Base-by-base conservation (phyloP, 2,888 invertebrate genomes). In the Deroplatys truncata region DNA sequence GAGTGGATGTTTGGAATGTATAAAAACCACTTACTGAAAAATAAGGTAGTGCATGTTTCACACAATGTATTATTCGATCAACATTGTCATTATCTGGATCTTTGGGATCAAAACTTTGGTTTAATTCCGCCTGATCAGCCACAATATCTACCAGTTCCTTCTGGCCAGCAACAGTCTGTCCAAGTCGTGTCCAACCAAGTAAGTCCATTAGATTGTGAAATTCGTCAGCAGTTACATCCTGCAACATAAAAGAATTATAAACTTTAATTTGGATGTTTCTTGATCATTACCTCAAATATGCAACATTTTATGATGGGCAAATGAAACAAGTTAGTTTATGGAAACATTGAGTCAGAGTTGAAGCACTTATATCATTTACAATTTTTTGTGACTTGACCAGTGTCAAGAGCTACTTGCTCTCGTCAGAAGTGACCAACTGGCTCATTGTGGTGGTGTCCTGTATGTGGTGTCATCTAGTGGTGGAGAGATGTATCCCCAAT, bases 211-310 rank as follows among this genome's bases (percentile, higher is more conserved):
- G 96, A 91, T 96, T 95, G 92, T 98, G 96, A 94, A 99, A 98
- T 94, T 99, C 99, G 91, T 98, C 98, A 72, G 98, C 98, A 25
- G 97, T 97, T 49, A 98, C 97, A 94, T 98, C 98, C 96, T 98
- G 92, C n/a, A 92, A 82, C 10, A 9, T 7, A 91, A 85, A 82
- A 87, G 20, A 72, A 5, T 20, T 31, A 72, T 72, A 25, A 4
- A 72, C 3, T 31, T 1, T 20, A 88, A 28, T 29, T 85, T 20
- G 43, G 29, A 29, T 84, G 13, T 28, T n/a, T 20, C 28, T 20
- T 28, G 35, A 15, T 35, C 85, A 56, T 72, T 82, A 28, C 84
- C 82, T 9, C 13, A 43, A 43, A 43, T 9, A 28, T 84, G 72
- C 84, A 72, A n/a, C 43, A 43, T 43, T 43, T 43, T 43, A 43